A percentile compares a stretch with the other conserved stretches of the same genome.
phyloP scores from a whole-genome alignment of 2,113 vertebrate genomes.

The Melanostigma gelatinosum region DNA sequence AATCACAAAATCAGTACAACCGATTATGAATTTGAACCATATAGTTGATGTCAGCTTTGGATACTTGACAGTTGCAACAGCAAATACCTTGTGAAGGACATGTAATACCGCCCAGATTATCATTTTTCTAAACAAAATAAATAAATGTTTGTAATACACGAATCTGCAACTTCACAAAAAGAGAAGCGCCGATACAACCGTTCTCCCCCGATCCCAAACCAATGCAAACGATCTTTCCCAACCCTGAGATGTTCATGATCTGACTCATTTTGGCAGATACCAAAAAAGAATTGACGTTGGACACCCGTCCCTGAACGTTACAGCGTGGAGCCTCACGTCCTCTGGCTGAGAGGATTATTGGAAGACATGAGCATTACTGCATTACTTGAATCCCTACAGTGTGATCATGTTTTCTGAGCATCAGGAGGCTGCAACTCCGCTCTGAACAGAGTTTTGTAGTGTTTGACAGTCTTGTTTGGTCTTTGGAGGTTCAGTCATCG shows the following conservation, averaged over 20 bases:
- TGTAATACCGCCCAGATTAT: background rate
- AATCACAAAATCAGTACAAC: background rate
- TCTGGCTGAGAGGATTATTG: background rate
- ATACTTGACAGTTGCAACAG: background rate
- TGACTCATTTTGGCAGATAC: background rate
- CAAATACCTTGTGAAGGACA: background rate
- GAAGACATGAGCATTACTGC: background rate
- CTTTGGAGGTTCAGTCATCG: background rate
- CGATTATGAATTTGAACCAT: background rate
- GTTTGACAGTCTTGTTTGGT: slow-evolving; percentile 32
- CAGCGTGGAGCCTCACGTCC: background rate
- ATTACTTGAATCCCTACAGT: background rate
- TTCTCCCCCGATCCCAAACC: background rate
- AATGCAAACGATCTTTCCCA: too few relatives aligned
- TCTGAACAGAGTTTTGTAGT: slow-evolving; percentile 18
- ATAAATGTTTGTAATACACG: background rate
- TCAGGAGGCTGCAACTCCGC: slow-evolving; percentile 43
- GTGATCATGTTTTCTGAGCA: background rate
- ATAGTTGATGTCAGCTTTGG: background rate
- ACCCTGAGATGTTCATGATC: too few relatives aligned
- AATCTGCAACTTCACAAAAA: background rate
- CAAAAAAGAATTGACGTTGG: background rate
- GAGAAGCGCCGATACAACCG: background rate
- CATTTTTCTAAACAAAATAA: background rate
- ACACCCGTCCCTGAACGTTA: background rate